Base-by-base conservation (phyloP, 1,140 invertebrate genomes). In the Zophobas morio region DNA sequence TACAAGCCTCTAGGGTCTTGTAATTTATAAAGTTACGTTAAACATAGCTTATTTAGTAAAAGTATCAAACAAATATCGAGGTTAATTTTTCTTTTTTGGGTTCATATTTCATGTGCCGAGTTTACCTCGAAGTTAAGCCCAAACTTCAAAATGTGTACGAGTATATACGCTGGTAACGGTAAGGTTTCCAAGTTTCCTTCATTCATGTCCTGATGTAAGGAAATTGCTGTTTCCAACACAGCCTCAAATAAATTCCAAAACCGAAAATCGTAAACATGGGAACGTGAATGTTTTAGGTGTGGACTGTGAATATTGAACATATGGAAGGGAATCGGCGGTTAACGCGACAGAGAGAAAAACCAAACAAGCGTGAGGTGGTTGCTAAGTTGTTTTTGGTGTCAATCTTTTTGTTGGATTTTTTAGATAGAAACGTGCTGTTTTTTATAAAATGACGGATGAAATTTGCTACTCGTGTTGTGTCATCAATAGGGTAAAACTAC, bases 231-330 rank as follows among this genome's bases (percentile, higher is more conserved):
- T 8, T 4, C 42, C 3, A 46, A 46, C 42, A 46, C 42, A 46
- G 42, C 8, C 8, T 8, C 42, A 46, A 3, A 46, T 46, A 46
- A 46, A 46, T 46, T 8, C 42, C 8, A 8, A 46, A 46, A 46
- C 42, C 8, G 42, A 46, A 46, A 46, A 46, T 46, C 42, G 42
- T 46, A 46, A 46, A 46, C 8, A 46, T 46, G 3, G 3, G 42
- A 46, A 46, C 42, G 42, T 46, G 42, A 46, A 46, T 46, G 42
- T 46, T 46, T 46, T 46, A 46, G 42, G 8, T 46, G 42, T 46
- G 42, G 3, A 4, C 42, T 8, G 3, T 46, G 42, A 46, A 46
- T 46, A 4, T 46, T 46, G 42, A 46, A 46, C 3, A 46, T 46
- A 8, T 46, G 3, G 42, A 46, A 46, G 42, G 42, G 42, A 8